Conservation (phyloP, 1,140 invertebrate genomes). For the Adoxophyes honmai region DNA sequence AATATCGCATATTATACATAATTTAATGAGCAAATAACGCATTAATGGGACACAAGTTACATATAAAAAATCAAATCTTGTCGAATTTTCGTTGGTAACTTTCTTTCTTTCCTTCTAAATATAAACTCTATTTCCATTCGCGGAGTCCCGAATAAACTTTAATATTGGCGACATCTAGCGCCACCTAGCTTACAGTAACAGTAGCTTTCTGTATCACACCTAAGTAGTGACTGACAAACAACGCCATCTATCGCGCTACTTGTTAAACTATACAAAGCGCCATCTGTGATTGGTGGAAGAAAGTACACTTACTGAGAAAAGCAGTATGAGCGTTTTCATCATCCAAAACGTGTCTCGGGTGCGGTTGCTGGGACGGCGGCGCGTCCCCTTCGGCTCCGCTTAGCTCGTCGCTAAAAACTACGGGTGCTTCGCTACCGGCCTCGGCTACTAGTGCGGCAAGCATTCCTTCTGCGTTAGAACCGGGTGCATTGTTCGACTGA, state of each 20-base stretch:
- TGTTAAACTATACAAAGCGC: background rate
- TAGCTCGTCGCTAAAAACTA: conserved; percentile 94
- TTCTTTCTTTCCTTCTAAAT: no score
- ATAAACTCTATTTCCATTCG: no score
- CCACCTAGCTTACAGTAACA: no score
- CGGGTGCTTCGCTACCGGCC: conserved; percentile 90
- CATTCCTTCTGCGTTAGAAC: conserved; percentile 83
- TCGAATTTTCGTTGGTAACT: no score
- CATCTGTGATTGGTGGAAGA: background rate
- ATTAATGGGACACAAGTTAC: no score
- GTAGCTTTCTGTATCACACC: background rate
- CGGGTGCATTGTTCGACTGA: background rate
- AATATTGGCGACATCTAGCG: background rate
- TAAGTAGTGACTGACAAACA: background rate
- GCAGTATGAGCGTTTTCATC: conserved; percentile 81
- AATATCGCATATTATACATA: no score
- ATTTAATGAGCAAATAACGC: no score
- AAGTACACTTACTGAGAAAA: conserved; percentile 89
- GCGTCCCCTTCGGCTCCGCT: conserved; percentile 82
- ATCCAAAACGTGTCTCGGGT: conserved; percentile 77
- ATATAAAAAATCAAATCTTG: no score
- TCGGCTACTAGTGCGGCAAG: conserved; percentile 95
- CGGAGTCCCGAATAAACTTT: no score
- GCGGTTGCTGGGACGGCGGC: conserved; percentile 32
- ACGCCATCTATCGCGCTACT: background rate